Evolutionary conservation across 2,113 vertebrate genomes (phyloP).

Genomic region (Malaclemys terrapin): DNA sequence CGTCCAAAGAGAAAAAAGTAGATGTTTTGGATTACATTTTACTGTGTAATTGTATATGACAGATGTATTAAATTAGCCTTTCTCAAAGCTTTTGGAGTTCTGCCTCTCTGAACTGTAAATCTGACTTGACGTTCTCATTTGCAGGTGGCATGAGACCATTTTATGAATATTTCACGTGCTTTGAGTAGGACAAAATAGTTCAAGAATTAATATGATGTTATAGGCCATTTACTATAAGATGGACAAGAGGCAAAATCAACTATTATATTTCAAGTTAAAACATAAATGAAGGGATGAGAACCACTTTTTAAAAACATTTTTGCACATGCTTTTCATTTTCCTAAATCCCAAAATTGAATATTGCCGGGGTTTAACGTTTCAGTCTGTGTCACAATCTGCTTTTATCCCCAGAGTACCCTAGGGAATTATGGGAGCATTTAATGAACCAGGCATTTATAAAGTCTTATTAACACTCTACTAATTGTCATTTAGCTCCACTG

Average conservation of each 20-base stretch:
- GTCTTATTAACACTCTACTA: neutral
- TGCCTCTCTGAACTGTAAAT: conserved; percentile 45
- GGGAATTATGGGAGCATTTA: neutral
- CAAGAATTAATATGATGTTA: neutral
- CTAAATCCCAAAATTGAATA: neutral
- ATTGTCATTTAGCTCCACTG: neutral
- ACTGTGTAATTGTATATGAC: conserved; percentile 52
- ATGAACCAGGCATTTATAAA: neutral
- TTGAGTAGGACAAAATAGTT: neutral
- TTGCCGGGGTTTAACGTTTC: neutral
- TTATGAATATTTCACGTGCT: neutral
- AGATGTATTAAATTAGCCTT: conserved; percentile 63
- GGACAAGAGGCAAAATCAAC: neutral
- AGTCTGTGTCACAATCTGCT: neutral
- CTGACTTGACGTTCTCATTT: conserved; percentile 44
- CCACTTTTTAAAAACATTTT: neutral
- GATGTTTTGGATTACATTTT: conserved; percentile 47
- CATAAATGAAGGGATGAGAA: neutral
- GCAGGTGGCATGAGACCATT: conserved; percentile 32
- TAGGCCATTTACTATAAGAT: neutral
- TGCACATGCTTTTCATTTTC: neutral
- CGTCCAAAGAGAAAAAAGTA: conserved; percentile 2
- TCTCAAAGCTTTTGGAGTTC: conserved; percentile 31
- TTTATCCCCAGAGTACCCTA: neutral
- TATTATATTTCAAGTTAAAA: neutral